phyloP scores from a whole-genome alignment of 2,113 vertebrate species.

The Tilapia sparmanii region DNA sequence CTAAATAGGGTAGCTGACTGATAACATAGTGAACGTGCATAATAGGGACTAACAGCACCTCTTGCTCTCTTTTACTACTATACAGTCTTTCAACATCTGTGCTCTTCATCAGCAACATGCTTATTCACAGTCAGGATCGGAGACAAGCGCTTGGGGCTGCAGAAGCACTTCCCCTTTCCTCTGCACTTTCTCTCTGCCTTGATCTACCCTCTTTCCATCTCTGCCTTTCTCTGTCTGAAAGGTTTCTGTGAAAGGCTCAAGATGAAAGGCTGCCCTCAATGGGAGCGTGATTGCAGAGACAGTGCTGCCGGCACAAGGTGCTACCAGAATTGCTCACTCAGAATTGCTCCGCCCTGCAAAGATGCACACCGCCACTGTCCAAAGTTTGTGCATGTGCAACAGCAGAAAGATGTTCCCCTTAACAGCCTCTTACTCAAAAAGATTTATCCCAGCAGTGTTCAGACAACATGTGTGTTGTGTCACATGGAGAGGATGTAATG shows the following conservation, averaged over 20 bases:
- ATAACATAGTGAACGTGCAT: constrained; percentile 28
- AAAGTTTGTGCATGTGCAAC: not conserved
- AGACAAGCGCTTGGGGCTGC: constrained; percentile 53
- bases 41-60: constrained; percentile 21
- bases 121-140: constrained; percentile 44
- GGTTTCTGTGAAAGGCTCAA: constrained; percentile 57
- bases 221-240: constrained; percentile 48
- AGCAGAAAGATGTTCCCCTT: not conserved
- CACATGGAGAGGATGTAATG: not conserved
- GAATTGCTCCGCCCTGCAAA: constrained; percentile 12
- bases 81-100: constrained; percentile 52
- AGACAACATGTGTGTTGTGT: not conserved
- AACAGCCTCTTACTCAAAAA: not conserved
- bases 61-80: not conserved
- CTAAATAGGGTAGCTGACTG: not conserved
- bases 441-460: not conserved
- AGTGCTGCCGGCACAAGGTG: constrained; percentile 46
- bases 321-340: constrained; percentile 26
- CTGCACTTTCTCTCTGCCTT: constrained; percentile 10
- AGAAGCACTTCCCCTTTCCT: constrained; percentile 57
- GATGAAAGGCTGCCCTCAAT: constrained; percentile 64
- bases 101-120: constrained; percentile 42
- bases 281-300: constrained; percentile 57
- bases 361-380: not conserved
- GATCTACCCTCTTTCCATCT: constrained; percentile 38